Evolutionary conservation across 1,140 invertebrate species (phyloP), one percentile per base, ranked within the genome.

Genomic region (Lepidurus couesii): DNA sequence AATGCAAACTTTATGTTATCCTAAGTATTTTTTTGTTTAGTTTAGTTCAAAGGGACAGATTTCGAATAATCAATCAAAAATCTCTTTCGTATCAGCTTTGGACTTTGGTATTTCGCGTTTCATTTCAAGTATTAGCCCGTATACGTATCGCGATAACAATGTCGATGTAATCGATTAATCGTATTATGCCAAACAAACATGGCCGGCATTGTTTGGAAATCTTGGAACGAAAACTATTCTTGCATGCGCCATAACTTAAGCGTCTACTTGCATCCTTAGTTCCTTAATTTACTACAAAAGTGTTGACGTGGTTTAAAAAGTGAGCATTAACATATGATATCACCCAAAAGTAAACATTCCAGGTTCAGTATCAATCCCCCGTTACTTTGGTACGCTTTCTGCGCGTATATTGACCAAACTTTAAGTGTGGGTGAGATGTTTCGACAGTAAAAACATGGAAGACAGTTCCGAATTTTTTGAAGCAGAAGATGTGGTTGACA

Each of bases 161-260:
- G 8, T 7, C 6, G 4, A 16, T 65, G 8, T 7, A 65, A 21
- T 7, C 53, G 53, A 65, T 65, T 65, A 65, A 65, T 65, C 53
- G 13, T 34, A 3, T 16, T 65, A 7, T 13, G 53, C 53, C 53
- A 65, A 65, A 65, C 53, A 65, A 65, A 65, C 53, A 65, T 65
- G 53, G 53, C 53, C 21, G 53, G 16, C 53, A 65, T 65, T 65
- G 53, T 65, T 65, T 65, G 53, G 53, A 65, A 65, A 65, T 65
- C 53, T 65, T 65, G 53, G 21, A 9, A 65, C 4, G 53, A 65
- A 65, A 65, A 65, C 16, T 21, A 21, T 65, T 21, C 21, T 65
- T 65, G 21, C 53, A 21, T 65, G 53, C 21, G 53, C 53, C 53
- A 10, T 21, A 65, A 65, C 53, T 65, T 65, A n/a, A 13, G 6